phyloP scores from a whole-genome alignment of 2,113 vertebrate species.

The Muntiacus muntjak region DNA sequence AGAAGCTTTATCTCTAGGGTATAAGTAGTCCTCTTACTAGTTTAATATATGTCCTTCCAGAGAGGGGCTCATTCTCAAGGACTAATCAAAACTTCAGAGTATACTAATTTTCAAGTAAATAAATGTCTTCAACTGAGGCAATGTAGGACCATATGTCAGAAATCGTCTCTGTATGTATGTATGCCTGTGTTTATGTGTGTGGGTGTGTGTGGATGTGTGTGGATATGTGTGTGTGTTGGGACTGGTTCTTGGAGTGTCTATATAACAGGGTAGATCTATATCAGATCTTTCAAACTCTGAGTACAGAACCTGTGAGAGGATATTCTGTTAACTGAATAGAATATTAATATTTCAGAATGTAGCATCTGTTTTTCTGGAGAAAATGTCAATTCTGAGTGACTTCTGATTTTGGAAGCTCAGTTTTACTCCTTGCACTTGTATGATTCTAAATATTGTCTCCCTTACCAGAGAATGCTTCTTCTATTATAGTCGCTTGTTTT shows the following conservation, averaged over 20 bases:
- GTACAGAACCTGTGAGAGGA: neutral
- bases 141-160: neutral
- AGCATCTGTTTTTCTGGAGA: neutral
- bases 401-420: neutral
- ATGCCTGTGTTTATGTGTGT: neutral
- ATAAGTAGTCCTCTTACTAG: neutral
- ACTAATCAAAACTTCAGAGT: neutral
- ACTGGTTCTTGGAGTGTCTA: neutral
- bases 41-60: neutral
- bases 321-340: neutral
- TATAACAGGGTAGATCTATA: neutral
- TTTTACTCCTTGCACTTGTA: neutral
- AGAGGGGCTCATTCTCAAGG: neutral
- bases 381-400: neutral
- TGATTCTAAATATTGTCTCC: neutral
- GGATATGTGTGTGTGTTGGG: no score
- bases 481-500: neutral
- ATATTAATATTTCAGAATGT: neutral
- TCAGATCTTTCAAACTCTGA: neutral
- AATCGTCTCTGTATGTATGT: rapidly evolving
- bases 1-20: neutral
- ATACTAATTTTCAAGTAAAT: neutral
- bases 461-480: neutral
- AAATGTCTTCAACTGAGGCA: neutral
- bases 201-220: neutral